Evolutionary conservation across 2,797 vertebrate species (phyloP).

Genomic region (Mormyrus hasselquistii): DNA sequence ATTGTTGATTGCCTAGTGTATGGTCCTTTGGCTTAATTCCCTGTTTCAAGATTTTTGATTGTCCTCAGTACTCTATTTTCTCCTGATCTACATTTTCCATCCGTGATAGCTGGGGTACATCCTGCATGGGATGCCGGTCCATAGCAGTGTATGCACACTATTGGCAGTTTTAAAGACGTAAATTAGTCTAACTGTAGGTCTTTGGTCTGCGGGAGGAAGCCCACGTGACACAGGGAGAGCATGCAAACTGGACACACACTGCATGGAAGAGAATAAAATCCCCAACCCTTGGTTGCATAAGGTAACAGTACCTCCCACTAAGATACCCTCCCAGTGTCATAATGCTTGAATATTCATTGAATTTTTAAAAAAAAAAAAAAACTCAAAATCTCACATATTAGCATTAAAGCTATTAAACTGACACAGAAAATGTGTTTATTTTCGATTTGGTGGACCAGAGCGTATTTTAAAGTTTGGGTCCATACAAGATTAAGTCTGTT

Average conservation of each 20-base stretch:
- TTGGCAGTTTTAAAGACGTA: background rate
- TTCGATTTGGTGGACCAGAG: conserved; percentile 36
- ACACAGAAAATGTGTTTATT: background rate
- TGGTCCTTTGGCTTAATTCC: background rate
- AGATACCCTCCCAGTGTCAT: background rate
- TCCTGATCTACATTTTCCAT: background rate
- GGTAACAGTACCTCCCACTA: background rate
- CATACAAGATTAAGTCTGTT: conserved; percentile 43
- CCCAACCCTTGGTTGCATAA: background rate
- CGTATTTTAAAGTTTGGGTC: conserved; percentile 42
- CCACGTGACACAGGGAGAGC: background rate
- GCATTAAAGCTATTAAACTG: background rate
- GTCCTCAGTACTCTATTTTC: background rate
- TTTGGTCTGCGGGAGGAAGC: background rate
- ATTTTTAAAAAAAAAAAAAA: background rate
- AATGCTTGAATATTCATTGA: background rate
- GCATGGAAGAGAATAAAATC: background rate
- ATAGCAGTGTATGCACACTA: background rate
- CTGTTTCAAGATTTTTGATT: background rate
- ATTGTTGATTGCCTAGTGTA: background rate
- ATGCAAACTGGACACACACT: background rate
- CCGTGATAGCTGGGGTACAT: background rate
- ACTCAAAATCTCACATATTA: conserved; percentile 18
- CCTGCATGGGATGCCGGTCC: background rate
- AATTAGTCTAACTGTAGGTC: background rate